A percentile compares a stretch with the other conserved stretches of the same genome.
Evolutionary conservation across 2,888 invertebrate species (phyloP).

Genomic region (Dynastes tityus): DNA sequence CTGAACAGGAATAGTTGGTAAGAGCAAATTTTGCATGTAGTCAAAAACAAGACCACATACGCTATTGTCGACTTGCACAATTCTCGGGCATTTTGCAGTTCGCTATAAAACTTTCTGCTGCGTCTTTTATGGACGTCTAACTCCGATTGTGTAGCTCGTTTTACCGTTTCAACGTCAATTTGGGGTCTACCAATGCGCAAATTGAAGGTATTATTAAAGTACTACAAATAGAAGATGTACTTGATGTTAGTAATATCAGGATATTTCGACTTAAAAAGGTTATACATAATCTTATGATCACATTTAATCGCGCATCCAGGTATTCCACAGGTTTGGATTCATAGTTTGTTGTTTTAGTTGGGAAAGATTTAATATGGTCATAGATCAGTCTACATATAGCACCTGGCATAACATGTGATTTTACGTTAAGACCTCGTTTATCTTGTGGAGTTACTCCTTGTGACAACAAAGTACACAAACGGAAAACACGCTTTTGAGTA

Average conservation of each 20-base stretch:
- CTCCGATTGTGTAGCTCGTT: slow-evolving; percentile 53
- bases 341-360: background rate
- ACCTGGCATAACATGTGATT: background rate
- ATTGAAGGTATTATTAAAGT: slow-evolving; percentile 52
- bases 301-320: background rate
- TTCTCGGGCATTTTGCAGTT: slow-evolving; percentile 47
- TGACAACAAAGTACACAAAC: no score
- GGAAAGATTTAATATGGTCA: background rate
- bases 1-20: slow-evolving; percentile 56
- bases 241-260: slow-evolving; percentile 48
- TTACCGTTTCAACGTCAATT: slow-evolving; percentile 51
- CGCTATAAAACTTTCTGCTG: slow-evolving; percentile 55
- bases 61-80: slow-evolving; percentile 38
- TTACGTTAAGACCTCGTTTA: no score
- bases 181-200: slow-evolving; percentile 48
- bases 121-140: slow-evolving; percentile 54
- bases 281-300: background rate
- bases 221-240: slow-evolving; percentile 49
- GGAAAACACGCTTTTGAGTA: no score
- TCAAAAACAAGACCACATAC: slow-evolving; percentile 54
- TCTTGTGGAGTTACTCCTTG: no score
- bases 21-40: slow-evolving; percentile 57
- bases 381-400: background rate
- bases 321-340: background rate
- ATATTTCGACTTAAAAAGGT: slow-evolving; percentile 45